A percentile compares a stretch with the other conserved stretches of the same genome.
These are phyloP conservation scores for Micronisus gabar DNA, from an alignment of 2,113 vertebrate genomes.

Conservation along the genomic window DNA sequence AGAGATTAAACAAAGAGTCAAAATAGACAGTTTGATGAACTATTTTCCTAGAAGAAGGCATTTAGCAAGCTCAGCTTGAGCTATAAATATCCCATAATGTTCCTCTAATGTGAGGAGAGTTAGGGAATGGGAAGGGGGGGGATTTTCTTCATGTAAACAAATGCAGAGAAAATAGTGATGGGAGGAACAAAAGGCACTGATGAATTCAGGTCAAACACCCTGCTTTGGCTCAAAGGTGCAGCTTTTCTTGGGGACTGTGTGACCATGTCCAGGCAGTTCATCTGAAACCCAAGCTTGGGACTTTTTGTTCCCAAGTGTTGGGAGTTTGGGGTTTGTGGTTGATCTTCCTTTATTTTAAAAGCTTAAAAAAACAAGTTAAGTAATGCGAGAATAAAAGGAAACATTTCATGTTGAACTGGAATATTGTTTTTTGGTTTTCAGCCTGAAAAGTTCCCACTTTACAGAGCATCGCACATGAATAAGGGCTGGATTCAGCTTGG, in stretches of 20 bases:
- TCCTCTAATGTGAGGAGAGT: slow-evolving; percentile 3
- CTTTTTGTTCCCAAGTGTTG: not conserved
- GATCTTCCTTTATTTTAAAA: not conserved
- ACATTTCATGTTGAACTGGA: not conserved
- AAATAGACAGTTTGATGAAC: slow-evolving; percentile 44
- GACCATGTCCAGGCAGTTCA: not conserved
- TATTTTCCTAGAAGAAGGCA: slow-evolving; percentile 40
- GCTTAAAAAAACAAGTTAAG: not conserved
- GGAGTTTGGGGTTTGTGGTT: not conserved
- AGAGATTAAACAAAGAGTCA: slow-evolving; percentile 20
- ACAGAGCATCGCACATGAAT: rapidly evolving
- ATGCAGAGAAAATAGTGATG: not conserved
- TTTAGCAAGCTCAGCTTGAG: slow-evolving; percentile 51
- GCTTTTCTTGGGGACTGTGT: not conserved
- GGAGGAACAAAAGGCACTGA: slow-evolving; percentile 10
- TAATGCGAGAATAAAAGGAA: not conserved
- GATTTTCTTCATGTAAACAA: slow-evolving; percentile 4
- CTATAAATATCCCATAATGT: slow-evolving; percentile 54
- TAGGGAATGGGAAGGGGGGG: not conserved
- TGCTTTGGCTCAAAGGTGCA: not conserved
- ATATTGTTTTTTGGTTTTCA: not conserved
- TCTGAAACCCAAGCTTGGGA: not conserved
- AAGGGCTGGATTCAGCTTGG: rapidly evolving
- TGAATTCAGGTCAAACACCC: not conserved
- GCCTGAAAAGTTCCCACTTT: not conserved